These are phyloP conservation scores for Myrmophylax atrothorax DNA, from an alignment of 2,113 vertebrate species.

Conservation along the genomic window DNA sequence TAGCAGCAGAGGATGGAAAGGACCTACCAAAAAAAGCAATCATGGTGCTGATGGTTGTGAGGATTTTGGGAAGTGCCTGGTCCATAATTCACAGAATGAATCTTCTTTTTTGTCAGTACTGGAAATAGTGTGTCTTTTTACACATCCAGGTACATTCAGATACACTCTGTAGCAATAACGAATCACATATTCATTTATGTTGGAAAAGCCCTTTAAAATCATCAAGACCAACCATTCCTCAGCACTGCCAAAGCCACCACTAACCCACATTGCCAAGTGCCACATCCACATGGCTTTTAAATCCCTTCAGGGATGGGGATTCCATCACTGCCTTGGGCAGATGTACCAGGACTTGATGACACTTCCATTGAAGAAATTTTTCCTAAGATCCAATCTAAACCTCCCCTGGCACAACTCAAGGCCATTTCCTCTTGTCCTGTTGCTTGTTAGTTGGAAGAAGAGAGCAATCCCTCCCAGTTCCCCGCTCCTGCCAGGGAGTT, in stretches of 20 bases:
- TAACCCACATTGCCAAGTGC: accelerated
- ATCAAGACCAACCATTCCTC: background rate
- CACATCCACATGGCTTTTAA: background rate
- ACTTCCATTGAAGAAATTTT: background rate
- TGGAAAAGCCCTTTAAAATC: background rate
- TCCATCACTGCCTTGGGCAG: background rate
- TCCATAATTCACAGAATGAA: accelerated
- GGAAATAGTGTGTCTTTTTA: background rate
- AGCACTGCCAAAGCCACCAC: background rate
- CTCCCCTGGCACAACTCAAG: accelerated
- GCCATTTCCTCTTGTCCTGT: background rate
- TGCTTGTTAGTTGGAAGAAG: background rate
- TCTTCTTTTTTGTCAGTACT: background rate
- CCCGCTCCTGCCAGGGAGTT: background rate
- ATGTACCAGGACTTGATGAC: background rate
- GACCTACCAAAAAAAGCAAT: background rate
- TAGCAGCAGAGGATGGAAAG: background rate
- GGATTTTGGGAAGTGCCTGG: background rate
- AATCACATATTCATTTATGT: background rate
- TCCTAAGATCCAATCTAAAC: background rate
- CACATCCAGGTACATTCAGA: accelerated
- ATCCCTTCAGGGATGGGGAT: too few relatives aligned
- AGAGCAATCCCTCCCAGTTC: background rate
- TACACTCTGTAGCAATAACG: background rate
- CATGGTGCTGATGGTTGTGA: background rate